Evolutionary conservation across 2,113 vertebrate species (phyloP).

Genomic region (Psilopogon haemacephalus): DNA sequence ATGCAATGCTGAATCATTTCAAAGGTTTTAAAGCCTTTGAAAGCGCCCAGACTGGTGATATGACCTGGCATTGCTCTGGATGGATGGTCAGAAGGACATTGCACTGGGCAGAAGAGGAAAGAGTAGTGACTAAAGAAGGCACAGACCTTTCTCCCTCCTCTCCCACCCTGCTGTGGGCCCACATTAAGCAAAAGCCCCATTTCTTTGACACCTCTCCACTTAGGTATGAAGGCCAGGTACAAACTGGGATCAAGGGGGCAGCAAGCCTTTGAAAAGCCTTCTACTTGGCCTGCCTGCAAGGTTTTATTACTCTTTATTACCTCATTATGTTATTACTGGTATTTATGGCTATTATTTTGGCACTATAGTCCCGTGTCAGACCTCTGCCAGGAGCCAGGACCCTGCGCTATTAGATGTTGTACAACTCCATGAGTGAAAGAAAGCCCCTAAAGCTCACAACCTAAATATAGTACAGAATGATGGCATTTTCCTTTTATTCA

Average conservation of each 20-base stretch:
- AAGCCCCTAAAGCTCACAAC: not conserved
- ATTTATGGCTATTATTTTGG: conserved; percentile 25
- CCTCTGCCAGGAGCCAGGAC: not conserved
- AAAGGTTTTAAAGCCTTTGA: not conserved
- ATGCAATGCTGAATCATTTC: not conserved
- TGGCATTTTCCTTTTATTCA: not conserved
- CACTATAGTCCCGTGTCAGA: not conserved
- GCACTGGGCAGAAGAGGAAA: not conserved
- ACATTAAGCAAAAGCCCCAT: not conserved
- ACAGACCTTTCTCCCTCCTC: not conserved
- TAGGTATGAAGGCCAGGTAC: not conserved
- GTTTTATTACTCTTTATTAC: conserved; percentile 10
- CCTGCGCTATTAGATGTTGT: not conserved
- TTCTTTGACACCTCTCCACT: not conserved
- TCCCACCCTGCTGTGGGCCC: not conserved
- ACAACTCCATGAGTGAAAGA: not conserved
- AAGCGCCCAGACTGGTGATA: not conserved
- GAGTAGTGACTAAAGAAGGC: not conserved
- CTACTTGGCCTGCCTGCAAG: not conserved
- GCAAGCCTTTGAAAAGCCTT: not conserved
- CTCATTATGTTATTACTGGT: not conserved
- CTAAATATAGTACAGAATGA: not conserved
- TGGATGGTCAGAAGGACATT: not conserved
- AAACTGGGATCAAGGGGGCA: not conserved
- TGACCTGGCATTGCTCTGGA: not conserved